phyloP scores from a whole-genome alignment of 1,140 invertebrate genomes.

The Drosophila truncata region DNA sequence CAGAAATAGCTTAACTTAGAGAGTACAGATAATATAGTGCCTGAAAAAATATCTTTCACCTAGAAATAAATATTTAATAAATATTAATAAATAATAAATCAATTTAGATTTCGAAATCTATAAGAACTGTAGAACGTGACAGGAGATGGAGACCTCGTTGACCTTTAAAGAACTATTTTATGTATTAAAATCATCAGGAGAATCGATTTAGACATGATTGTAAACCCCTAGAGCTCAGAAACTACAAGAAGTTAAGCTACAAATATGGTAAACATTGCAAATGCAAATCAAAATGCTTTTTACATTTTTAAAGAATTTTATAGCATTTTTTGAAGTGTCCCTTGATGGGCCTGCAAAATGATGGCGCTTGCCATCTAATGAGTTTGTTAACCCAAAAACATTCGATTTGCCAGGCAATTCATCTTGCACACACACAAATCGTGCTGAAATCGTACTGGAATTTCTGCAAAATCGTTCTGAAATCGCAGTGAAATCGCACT shows the following conservation, averaged over 20 bases:
- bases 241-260: neutral
- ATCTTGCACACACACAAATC: constrained; percentile 10
- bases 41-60: rapidly evolving
- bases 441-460: constrained; percentile 17
- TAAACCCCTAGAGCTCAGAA: neutral
- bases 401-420: constrained; percentile 27
- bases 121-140: neutral
- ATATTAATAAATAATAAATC: neutral
- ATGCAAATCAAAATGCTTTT: too few relatives aligned
- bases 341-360: constrained; percentile 11
- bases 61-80: neutral
- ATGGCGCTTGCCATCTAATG: constrained; percentile 60
- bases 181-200: neutral
- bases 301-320: too few relatives aligned
- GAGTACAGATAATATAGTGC: neutral
- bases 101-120: neutral
- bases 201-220: neutral
- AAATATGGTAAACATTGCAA: too few relatives aligned
- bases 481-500: constrained; percentile 7
- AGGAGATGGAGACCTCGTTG: neutral
- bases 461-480: neutral
- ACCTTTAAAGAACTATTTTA: neutral
- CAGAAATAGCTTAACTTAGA: neutral
- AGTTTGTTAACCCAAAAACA: constrained; percentile 72
- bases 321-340: neutral